These are phyloP conservation scores for Hydra vulgaris DNA, from an alignment of 30 jellyfish, hydroid and myxozoan species.

Conservation along the genomic window DNA sequence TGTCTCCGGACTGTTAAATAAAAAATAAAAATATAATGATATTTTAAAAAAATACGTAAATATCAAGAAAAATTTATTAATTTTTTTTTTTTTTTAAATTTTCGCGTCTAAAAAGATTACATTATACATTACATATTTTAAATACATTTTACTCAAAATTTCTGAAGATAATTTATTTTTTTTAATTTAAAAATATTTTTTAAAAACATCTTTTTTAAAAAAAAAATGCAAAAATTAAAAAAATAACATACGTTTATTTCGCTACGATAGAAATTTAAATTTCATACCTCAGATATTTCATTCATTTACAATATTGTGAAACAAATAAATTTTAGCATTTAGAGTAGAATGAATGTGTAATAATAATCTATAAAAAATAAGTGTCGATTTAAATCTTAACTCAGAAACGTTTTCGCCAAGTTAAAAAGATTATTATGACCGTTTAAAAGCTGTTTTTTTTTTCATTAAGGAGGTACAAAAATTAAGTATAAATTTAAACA, in stretches of 20 bases:
- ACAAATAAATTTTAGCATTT: background rate
- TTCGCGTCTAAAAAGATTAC: background rate
- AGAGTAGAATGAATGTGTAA: background rate
- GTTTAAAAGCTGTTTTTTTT: background rate
- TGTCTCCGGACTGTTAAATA: conserved; percentile 47
- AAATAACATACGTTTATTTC: background rate
- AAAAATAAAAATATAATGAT: background rate
- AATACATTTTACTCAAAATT: background rate
- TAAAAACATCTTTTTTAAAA: background rate
- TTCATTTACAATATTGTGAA: background rate
- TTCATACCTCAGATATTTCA: background rate
- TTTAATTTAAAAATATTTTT: too few species aligned
- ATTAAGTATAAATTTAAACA: too few species aligned
- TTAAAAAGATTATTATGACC: background rate
- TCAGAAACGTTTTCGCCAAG: background rate
- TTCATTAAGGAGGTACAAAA: background rate
- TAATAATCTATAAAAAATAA: background rate
- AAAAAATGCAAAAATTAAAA: too few species aligned
- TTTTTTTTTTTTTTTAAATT: too few species aligned
- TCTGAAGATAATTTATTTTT: background rate
- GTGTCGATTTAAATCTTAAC: background rate
- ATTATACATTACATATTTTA: background rate
- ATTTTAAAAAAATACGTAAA: too few species aligned
- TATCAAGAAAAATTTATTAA: too few species aligned
- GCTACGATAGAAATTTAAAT: background rate